Evolutionary conservation across 2,113 vertebrate species (phyloP), one percentile per base, ranked within the genome.

Genomic region (Rynchops niger): DNA sequence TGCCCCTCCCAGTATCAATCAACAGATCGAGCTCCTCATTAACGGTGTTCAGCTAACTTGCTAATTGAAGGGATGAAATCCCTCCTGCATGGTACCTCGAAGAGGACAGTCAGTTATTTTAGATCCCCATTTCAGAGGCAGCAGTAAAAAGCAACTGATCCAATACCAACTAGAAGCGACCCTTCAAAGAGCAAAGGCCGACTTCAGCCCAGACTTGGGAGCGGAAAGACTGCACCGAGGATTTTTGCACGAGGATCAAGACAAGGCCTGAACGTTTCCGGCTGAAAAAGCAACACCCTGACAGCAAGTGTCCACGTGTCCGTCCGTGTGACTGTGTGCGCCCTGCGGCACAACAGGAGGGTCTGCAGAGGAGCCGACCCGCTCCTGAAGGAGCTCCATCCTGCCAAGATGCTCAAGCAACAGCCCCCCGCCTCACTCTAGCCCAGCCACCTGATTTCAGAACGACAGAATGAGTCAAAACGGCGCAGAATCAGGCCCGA

Each of bases 281-380:
- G n/a, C 55, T 30, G 55, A n/a, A 62, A 67, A 73, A 0, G 6
- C 38, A 21, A 43, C 2, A 8, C 55, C 13, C 62, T 6, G 58
- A 63, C 7, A 5, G 20, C 0, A 0, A 69, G 14, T 0, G 5
- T 19, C 32, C 7, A 2, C 3, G 0, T 0, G 27, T 47, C 36
- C 18, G 55, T 63, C 83, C 0, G 0, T 38, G 19, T 20, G 55
- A 53, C 83, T 0, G 0, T 38, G 16, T 29, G 56, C 38, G 70
- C 52, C 66, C 56, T 8, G 49, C 17, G 17, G 72, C 50, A 58
- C 72, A 23, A 14, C 45, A 32, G 29, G 19, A 71, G 69, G 25
- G 27, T 20, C 38, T 32, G 50, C 63, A 22, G 32, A 56, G 43
- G 9, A 62, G 27, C 43, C 30, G 14, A 73, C 13, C 63, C 26